phyloP scores from a whole-genome alignment of 2,888 invertebrate genomes.

The Oscheius sp. region DNA sequence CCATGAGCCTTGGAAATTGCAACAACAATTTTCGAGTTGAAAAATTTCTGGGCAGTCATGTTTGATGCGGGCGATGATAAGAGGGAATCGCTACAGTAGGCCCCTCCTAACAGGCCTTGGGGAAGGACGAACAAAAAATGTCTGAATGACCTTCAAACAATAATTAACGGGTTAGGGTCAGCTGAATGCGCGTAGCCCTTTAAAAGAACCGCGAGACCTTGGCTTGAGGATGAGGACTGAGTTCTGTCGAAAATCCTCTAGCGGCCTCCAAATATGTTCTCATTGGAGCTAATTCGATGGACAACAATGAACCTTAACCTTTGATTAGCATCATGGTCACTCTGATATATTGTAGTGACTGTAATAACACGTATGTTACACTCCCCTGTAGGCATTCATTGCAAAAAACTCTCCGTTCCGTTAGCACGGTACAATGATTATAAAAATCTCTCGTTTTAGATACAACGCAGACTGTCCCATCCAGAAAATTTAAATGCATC shows the following conservation, averaged over 20 bases:
- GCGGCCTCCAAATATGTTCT: background rate
- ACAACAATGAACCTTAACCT: background rate
- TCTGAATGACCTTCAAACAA: conserved; percentile 6
- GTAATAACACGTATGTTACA: conserved; percentile 20
- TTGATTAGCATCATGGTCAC: conserved; percentile 20
- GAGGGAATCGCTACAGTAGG: conserved; percentile 5
- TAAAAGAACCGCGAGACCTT: conserved; percentile 23
- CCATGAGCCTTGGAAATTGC: background rate
- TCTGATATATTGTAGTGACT: background rate
- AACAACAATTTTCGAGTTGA: conserved; percentile 10
- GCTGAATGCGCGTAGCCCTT: conserved; percentile 18
- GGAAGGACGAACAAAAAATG: conserved; percentile 7
- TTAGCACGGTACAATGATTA: background rate
- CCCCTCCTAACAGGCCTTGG: background rate
- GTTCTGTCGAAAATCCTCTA: background rate
- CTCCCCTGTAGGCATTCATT: background rate
- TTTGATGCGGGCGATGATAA: conserved; percentile 14
- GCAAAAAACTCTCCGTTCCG: too few species aligned
- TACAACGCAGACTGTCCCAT: conserved; percentile 84
- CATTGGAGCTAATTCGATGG: background rate
- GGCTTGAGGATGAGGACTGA: background rate
- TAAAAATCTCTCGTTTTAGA: conserved; percentile 58
- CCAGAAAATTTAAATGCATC: conserved; percentile 98
- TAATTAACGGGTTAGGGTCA: conserved; percentile 24
- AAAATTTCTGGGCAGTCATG: conserved; percentile 14